Conservation (phyloP, 2,888 invertebrate species). For the Gastracanthus pulcherrimus region DNA sequence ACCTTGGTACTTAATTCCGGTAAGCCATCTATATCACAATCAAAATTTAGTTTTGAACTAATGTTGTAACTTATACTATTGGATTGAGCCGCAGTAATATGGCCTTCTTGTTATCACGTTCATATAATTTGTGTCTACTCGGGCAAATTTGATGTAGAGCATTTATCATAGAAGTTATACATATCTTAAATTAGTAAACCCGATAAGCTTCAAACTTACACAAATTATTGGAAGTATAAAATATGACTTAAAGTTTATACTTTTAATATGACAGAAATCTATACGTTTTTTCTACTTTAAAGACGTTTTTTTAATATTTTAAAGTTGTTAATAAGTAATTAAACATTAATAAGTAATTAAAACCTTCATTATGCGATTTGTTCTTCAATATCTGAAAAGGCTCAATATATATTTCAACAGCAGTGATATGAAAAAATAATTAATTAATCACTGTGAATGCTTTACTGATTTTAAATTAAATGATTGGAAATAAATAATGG, state of each 20-base stretch:
- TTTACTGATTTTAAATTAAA: background rate
- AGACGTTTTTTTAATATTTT: too few species aligned
- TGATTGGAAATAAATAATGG: background rate
- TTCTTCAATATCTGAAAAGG: background rate
- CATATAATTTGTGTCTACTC: background rate
- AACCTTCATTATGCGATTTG: background rate
- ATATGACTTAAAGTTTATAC: too few species aligned
- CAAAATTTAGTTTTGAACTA: background rate
- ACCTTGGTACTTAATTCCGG: background rate
- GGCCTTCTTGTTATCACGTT: background rate
- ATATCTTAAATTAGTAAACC: background rate
- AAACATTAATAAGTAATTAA: too few species aligned
- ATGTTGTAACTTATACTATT: background rate
- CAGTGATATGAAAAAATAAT: background rate
- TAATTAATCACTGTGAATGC: background rate
- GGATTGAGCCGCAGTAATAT: background rate
- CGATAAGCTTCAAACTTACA: too few species aligned
- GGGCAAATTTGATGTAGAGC: background rate
- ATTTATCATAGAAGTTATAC: background rate
- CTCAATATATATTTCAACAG: background rate
- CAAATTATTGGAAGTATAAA: too few species aligned
- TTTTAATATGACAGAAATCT: too few species aligned
- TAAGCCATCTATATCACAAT: background rate
- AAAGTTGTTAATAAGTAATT: too few species aligned
- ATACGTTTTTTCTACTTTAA: too few species aligned